These are phyloP conservation scores for Xestia ashworthii DNA, from an alignment of 2,888 invertebrate species.

Conservation along the genomic window DNA sequence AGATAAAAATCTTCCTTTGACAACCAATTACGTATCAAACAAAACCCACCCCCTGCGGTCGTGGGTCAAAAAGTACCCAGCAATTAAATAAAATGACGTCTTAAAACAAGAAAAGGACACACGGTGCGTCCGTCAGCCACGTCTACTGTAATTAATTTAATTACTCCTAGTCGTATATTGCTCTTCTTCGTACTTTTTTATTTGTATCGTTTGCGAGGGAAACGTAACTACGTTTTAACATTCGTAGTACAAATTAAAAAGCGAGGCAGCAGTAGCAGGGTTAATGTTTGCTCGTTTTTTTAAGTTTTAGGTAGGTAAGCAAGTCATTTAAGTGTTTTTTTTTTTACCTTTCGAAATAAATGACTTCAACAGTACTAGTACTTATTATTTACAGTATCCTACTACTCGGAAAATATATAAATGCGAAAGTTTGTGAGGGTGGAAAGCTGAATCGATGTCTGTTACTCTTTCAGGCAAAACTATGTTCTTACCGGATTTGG, in stretches of 20 bases:
- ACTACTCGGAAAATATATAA: too few species aligned
- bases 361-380: background rate
- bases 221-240: constrained; percentile 62
- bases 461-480: too few species aligned
- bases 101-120: constrained; percentile 75
- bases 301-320: background rate
- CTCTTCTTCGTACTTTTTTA: constrained; percentile 60
- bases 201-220: constrained; percentile 62
- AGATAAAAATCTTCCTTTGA: constrained; percentile 61
- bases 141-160: constrained; percentile 81
- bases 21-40: constrained; percentile 60
- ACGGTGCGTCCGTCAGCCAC: constrained; percentile 69
- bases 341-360: background rate
- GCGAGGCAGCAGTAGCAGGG: constrained; percentile 43
- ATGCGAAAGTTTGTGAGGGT: too few species aligned
- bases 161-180: constrained; percentile 69
- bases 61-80: constrained; percentile 54
- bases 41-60: constrained; percentile 47
- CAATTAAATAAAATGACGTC: constrained; percentile 72
- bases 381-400: background rate
- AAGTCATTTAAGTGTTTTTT: constrained; percentile 4
- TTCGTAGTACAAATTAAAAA: constrained; percentile 68
- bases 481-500: too few species aligned
- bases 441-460: too few species aligned
- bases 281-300: constrained; percentile 30